Percentiles rank a stretch among this genome's conserved stretches.
These are phyloP conservation scores for Macroteleia sp. DNA, from an alignment of 2,888 invertebrate species.

Conservation along the genomic window DNA sequence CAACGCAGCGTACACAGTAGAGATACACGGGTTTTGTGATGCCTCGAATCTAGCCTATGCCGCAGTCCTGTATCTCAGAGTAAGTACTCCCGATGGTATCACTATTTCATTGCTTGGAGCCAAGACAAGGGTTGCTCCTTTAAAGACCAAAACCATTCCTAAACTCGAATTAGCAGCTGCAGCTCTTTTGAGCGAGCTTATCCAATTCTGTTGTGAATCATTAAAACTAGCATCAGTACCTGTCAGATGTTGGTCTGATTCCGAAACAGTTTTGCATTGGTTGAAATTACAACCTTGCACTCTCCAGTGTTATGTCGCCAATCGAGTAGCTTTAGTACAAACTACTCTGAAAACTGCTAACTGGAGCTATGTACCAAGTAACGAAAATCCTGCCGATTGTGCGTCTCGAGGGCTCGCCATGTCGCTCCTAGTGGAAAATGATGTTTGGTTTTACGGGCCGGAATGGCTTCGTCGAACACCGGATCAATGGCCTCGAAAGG, in stretches of 20 bases:
- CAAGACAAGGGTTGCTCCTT: neutral
- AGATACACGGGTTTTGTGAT: slow-evolving; percentile 8
- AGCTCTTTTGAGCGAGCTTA: neutral
- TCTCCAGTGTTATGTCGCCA: slow-evolving; percentile 42
- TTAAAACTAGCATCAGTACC: neutral
- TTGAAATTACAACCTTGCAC: slow-evolving; percentile 33
- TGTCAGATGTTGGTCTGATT: slow-evolving; percentile 64
- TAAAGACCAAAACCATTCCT: neutral
- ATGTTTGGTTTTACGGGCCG: slow-evolving; percentile 67
- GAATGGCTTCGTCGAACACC: neutral
- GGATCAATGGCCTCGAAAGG: slow-evolving; percentile 3
- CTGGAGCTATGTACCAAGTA: slow-evolving; percentile 58
- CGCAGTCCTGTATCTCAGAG: neutral
- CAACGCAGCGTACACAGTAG: neutral
- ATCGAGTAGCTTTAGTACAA: slow-evolving; percentile 46
- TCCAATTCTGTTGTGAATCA: neutral
- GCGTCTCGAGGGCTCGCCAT: slow-evolving; percentile 65
- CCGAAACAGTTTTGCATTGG: slow-evolving; percentile 60
- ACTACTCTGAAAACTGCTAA: neutral
- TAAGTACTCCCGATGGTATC: neutral
- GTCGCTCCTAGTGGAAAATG: slow-evolving; percentile 27
- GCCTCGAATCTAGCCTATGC: slow-evolving; percentile 11
- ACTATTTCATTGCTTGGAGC: neutral
- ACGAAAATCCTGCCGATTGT: slow-evolving; percentile 66
- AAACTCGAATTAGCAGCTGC: slow-evolving; percentile 4